Conservation (phyloP, 2,797 vertebrate genomes). For the Manis javanica region DNA sequence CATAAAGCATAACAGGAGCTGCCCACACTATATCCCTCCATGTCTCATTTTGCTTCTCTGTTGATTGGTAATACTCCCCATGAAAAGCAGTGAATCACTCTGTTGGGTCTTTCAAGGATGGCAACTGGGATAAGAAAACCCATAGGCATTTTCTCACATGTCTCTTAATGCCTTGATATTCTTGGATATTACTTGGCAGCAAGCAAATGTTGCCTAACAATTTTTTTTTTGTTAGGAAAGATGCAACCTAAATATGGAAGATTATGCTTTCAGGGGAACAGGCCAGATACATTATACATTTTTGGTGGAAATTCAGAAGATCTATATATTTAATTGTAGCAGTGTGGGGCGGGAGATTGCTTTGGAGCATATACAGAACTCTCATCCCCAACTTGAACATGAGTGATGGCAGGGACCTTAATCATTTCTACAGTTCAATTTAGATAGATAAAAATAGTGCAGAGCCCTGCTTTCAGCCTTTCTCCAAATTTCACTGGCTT, state of each 20-base stretch:
- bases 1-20: background rate
- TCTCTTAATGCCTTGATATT: conserved; percentile 59
- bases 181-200: conserved; percentile 74
- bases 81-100: conserved; percentile 77
- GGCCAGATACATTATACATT: conserved; percentile 14
- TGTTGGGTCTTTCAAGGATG: conserved; percentile 63
- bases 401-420: background rate
- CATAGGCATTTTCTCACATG: conserved; percentile 52
- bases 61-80: conserved; percentile 61
- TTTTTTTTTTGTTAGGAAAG: conserved; percentile 2
- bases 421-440: background rate
- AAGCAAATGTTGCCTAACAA: conserved; percentile 83
- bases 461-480: background rate
- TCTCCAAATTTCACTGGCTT: background rate
- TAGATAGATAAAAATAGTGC: background rate
- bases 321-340: background rate
- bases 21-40: background rate
- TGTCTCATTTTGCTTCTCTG: conserved; percentile 62
- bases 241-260: conserved; percentile 6
- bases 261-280: conserved; percentile 14
- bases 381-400: background rate
- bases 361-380: background rate
- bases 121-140: conserved; percentile 77
- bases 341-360: background rate
- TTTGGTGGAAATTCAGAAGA: conserved; percentile 21